A percentile compares a stretch with the other conserved stretches of the same genome.
These are phyloP conservation scores for zebrafish (Danio rerio) DNA, from an alignment of 2,113 vertebrate species.

Conservation along the genomic window DNA sequence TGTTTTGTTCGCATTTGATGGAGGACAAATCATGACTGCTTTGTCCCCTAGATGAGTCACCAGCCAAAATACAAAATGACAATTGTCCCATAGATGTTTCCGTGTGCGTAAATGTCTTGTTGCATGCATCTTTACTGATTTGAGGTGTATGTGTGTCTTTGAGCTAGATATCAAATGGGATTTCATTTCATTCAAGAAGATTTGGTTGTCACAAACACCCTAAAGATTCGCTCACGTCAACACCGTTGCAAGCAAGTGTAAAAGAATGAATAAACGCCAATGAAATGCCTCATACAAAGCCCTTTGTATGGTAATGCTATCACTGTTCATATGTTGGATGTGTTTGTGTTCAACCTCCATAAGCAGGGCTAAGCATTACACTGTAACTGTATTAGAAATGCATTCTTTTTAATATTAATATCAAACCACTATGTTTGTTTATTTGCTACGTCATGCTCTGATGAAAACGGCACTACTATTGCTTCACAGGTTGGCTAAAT, in stretches of 20 bases:
- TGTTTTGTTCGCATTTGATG: neutral
- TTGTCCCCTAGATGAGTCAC: conserved; percentile 66
- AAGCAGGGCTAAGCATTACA: conserved; percentile 28
- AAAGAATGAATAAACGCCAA: conserved; percentile 24
- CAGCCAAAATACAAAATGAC: conserved; percentile 71
- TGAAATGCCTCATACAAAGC: conserved; percentile 39
- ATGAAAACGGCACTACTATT: conserved; percentile 22
- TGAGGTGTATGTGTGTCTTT: conserved; percentile 49
- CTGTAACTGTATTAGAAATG: conserved; percentile 27
- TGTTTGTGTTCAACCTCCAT: conserved; percentile 27
- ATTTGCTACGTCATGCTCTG: conserved; percentile 15
- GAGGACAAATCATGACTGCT: conserved; percentile 3
- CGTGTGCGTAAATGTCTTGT: conserved; percentile 18
- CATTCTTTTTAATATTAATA: conserved; percentile 1
- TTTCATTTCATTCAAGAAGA: neutral
- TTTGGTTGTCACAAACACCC: conserved; percentile 19
- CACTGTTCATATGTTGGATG: neutral
- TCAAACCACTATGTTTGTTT: conserved; percentile 28
- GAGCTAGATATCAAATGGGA: conserved; percentile 27
- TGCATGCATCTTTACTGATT: conserved; percentile 25
- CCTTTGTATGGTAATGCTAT: conserved; percentile 17
- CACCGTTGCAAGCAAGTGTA: conserved; percentile 21
- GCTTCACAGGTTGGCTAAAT: conserved; percentile 23
- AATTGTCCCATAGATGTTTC: conserved; percentile 63
- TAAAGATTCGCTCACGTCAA: neutral